These are phyloP conservation scores for Tinea trinotella DNA, from an alignment of 2,888 invertebrate genomes.

Conservation along the genomic window DNA sequence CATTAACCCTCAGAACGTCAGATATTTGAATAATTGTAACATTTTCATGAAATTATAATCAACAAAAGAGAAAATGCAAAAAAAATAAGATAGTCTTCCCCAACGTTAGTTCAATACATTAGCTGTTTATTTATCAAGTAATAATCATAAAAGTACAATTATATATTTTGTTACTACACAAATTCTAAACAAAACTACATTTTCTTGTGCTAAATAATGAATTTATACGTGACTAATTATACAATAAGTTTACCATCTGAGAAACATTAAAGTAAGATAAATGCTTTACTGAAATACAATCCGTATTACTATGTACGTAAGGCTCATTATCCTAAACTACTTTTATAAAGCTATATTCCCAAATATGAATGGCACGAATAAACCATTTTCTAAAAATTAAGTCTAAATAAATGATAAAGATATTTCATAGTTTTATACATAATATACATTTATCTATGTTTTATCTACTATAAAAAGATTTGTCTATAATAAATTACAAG, in stretches of 20 bases:
- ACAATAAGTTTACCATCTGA: background rate
- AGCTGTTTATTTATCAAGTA: too few species aligned
- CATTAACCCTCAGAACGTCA: too few species aligned
- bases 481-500: conserved; percentile 39
- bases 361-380: conserved; percentile 54
- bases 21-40: too few species aligned
- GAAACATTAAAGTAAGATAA: background rate
- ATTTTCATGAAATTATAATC: too few species aligned
- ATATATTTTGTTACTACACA: too few species aligned
- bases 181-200: too few species aligned
- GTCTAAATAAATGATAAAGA: conserved; percentile 1
- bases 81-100: too few species aligned
- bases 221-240: background rate
- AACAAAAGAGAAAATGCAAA: too few species aligned
- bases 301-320: conserved; percentile 35
- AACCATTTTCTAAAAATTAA: conserved; percentile 26
- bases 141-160: too few species aligned
- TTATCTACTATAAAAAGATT: conserved; percentile 24
- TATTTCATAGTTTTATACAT: conserved; percentile 53
- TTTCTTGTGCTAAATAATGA: background rate
- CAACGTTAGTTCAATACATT: too few species aligned
- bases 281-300: conserved; percentile 10
- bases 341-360: conserved; percentile 80
- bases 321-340: conserved; percentile 53
- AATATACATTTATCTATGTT: conserved; percentile 48